Base-by-base conservation (phyloP, 2,888 invertebrate species). In the Panopea generosa region DNA sequence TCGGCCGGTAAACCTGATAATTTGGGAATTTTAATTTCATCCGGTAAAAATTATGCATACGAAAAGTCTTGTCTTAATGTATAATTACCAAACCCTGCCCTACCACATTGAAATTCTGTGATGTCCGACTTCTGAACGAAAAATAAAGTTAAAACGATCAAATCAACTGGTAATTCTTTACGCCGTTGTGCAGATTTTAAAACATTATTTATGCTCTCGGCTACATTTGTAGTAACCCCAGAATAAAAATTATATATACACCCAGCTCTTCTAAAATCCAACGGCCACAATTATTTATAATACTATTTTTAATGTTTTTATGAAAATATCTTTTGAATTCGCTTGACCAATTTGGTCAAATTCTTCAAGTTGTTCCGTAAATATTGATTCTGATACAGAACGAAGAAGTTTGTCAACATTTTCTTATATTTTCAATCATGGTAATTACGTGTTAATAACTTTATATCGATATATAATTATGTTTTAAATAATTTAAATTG, bases 31-130 rank as follows among this genome's bases (percentile, higher is more conserved):
- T 24, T 2, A 11, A 68, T 68, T 0, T 68, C 68, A 16, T 27
- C 22, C 14, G 43, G 50, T 2, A 50, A 55, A 3, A 59, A 9
- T 43, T 68, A 59, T 1, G 68, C 68, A 27, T 27, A 59, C 9
- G 22, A 3, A 40, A 18, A 68, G 2, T 40, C 43, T n/a, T 47
- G 9, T 33, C 49, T 68, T 14, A 59, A 20, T 52, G 38, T 59
- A 22, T 26, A 59, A 20, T 68, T 68, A 4, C 68, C 59, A 40
- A 68, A 59, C 20, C 59, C 59, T 9, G 68, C 60, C 2, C 59
- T 33, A 43, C 68, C 43, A 59, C 68, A 68, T 27, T 68, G 68
- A 52, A 68, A 52, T 7, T 68, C 59, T n/a, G 68, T 57, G 29
- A 50, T 59, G 9, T 56, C 26, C 3, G 50, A 50, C 27, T 60